Evolutionary conservation across 64 coral and sea anemone species (phyloP), one percentile per base, ranked within the genome.

Genomic region (Hydrozoanthus tunicans): DNA sequence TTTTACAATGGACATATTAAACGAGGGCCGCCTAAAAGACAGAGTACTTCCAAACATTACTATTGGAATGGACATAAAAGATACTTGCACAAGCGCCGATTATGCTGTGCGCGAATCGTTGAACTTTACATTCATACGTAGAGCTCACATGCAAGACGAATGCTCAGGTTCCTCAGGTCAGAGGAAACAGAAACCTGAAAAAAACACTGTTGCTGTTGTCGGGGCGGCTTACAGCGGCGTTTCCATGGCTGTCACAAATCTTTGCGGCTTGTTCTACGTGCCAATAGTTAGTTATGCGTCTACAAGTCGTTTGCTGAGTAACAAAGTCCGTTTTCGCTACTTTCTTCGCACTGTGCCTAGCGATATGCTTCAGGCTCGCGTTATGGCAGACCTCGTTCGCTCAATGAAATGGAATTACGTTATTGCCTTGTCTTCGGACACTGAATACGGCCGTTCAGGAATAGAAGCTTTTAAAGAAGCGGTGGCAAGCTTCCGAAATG

Each of bases 351-450:
- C 94, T 20, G 94, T 96, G 2, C 94, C 94, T 26, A 96, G 92
- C 77, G 94, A 96, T 27, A 93, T 91, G 94, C 55, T 96, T 3
- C 94, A 96, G 74, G 94, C 91, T 8, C 92, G 90, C 61, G 94
- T 93, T 4, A 96, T 96, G 94, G 94, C 92, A 17, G 94, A 96
- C 78, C 66, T 96, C 9, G 94, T 96, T 9, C 86, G 89, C 3
- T 58, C 80, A 4, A 96, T 96, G 94, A 93, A 96, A 14, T 96
- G 94, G 94, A 96, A 96, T 63, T 93, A 91, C 69, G 94, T 96
- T 0, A 91, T 96, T 4, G 83, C 92, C 23, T 86, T 96, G 70
- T 88, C 94, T n/a, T 96, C 94, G 7, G 89, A 96, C 10, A 96
- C 86, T 6, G 94, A 93, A 74, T 96, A 96, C 54, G 94, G 94